Base-by-base conservation (phyloP, 2,888 invertebrate species). In the Octonoba sinensis region DNA sequence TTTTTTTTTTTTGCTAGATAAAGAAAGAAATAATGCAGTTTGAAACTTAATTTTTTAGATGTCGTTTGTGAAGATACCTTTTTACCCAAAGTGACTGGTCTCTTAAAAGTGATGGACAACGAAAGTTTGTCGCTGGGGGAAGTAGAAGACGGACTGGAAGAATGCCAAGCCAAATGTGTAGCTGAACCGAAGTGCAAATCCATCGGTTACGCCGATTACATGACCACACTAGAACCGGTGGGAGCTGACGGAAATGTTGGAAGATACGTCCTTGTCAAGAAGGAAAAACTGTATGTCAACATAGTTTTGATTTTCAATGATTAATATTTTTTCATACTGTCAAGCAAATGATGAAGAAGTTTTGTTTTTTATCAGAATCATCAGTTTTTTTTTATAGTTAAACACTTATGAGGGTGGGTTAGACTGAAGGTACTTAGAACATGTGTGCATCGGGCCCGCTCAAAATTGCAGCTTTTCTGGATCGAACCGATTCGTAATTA, bases 161-260 rank as follows among this genome's bases (percentile, higher is more conserved):
- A 54, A 3, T 76, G 76, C 67, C 51, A 69, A 46, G 3, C 20
- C 0, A 1, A 47, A n/a, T 76, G 76, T n/a, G 4, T 69, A 3
- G 44, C 24, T 22, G 76, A 67, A 18, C 36, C 36, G 6, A 67
- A 69, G n/a, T 76, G 76, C 60, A 76, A 54, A 44, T 18, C 76
- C 12, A 69, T 76, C 24, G 69, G 69, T 3, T 76, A 62, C 20
- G 36, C 46, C 11, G 76, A 76, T 3, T 46, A 44, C 3, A 12
- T 60, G 13, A 22, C 27, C 12, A 16, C 47, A 12, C 3, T 69
- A 6, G 36, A n/a, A 36, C 6, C 2, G n/a, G 13, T 16, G 13
- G 24, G 13, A 49, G 6, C 16, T 1, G 16, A 15, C 0, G 15
- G 18, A 2, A 46, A 18, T 16, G 18, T 15, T 51, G 13, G 15